Conservation (phyloP, 2,113 vertebrate genomes). For the Eurystomus gularis region DNA sequence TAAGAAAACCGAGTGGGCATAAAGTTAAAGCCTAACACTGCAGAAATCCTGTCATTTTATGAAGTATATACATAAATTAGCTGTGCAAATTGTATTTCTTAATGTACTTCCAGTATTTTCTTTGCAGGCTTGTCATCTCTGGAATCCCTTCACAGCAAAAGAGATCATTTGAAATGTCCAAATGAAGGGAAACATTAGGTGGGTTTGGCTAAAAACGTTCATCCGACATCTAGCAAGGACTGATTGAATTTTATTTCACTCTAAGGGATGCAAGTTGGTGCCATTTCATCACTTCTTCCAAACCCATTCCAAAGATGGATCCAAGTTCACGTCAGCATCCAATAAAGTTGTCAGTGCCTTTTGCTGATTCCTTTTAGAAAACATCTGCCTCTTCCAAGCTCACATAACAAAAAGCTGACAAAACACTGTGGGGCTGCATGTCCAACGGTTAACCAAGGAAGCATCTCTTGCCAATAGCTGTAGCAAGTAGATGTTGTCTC, state of each 20-base stretch:
- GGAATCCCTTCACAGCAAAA: background rate
- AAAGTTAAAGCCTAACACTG: conserved; percentile 25
- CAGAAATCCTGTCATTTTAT: conserved; percentile 14
- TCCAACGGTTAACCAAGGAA: conserved; percentile 13
- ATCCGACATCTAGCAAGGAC: background rate
- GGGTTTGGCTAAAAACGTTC: background rate
- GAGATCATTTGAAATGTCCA: background rate
- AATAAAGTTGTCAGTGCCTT: conserved; percentile 43
- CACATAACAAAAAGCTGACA: conserved; percentile 41
- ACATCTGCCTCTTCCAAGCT: conserved; percentile 38
- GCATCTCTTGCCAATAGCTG: background rate
- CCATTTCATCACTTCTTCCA: background rate
- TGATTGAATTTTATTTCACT: background rate
- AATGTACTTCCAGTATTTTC: background rate
- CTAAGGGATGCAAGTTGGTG: background rate
- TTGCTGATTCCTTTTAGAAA: conserved; percentile 35
- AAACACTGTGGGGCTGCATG: background rate
- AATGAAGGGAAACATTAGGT: background rate
- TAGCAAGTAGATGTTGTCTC: conserved; percentile 24
- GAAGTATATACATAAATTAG: background rate
- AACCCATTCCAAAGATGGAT: background rate
- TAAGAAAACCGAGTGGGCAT: conserved; percentile 37
- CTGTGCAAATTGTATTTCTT: background rate
- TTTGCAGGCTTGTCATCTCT: background rate
- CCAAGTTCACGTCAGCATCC: background rate